Percentiles rank a stretch among this genome's conserved stretches.
These are phyloP conservation scores for Orthonyx spaldingii DNA, from an alignment of 2,113 vertebrate genomes.

Conservation along the genomic window DNA sequence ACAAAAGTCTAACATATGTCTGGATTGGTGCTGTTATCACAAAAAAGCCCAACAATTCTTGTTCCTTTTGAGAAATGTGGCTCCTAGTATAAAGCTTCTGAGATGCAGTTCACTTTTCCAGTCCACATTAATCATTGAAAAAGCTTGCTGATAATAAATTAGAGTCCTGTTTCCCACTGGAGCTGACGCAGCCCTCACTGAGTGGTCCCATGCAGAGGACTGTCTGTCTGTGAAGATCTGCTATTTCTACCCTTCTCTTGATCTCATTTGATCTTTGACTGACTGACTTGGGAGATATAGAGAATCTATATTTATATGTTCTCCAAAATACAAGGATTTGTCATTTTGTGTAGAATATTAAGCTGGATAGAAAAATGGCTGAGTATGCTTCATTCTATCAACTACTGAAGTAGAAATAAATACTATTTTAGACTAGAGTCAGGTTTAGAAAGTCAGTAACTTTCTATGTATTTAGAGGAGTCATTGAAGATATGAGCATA, in stretches of 20 bases:
- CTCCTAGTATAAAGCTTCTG: background rate
- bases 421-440: background rate
- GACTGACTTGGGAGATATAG: background rate
- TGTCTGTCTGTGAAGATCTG: background rate
- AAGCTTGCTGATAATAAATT: background rate
- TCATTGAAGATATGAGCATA: background rate
- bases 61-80: background rate
- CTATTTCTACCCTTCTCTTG: background rate
- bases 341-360: background rate
- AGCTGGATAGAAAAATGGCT: background rate
- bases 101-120: background rate
- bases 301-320: background rate
- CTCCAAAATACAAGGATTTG: background rate
- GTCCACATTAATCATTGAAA: background rate
- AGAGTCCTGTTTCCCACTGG: background rate
- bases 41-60: background rate
- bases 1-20: background rate
- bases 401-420: background rate
- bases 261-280: background rate
- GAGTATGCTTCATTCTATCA: background rate
- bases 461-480: background rate
- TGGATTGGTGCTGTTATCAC: background rate
- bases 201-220: background rate
- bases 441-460: background rate
- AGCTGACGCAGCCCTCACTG: background rate